phyloP scores from a whole-genome alignment of 2,888 invertebrate species.

The Synergus gifuensis region DNA sequence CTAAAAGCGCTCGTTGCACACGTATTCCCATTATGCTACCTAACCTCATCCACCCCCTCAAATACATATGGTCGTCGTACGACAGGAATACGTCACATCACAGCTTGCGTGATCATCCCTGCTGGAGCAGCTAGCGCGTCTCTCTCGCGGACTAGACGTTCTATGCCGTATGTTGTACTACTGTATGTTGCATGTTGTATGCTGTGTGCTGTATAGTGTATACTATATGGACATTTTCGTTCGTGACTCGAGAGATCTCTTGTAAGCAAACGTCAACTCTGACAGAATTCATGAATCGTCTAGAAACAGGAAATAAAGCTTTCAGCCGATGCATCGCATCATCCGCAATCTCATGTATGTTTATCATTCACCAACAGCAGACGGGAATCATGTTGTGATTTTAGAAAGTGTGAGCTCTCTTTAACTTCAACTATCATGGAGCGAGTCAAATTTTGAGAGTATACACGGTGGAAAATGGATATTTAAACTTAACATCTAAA shows the following conservation, averaged over 20 bases:
- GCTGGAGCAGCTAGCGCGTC: background rate
- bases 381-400: slow-evolving; percentile 7
- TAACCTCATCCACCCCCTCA: slow-evolving; percentile 72
- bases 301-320: slow-evolving; percentile 24
- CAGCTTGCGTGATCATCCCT: slow-evolving; percentile 69
- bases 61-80: slow-evolving; percentile 65
- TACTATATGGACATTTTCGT: slow-evolving; percentile 5
- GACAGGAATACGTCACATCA: slow-evolving; percentile 66
- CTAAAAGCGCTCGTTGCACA: slow-evolving; percentile 63
- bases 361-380: background rate
- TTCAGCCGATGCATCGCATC: background rate
- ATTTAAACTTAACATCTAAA: no score
- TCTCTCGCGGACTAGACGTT: slow-evolving; percentile 7
- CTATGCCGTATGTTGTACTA: background rate
- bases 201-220: background rate
- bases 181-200: background rate
- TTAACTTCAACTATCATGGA: background rate
- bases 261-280: background rate
- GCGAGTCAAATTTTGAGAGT: background rate
- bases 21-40: slow-evolving; percentile 68
- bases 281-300: slow-evolving; percentile 27
- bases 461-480: no score
- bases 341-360: background rate
- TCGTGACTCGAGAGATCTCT: slow-evolving; percentile 18
- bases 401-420: background rate